Evolutionary conservation across 2,797 vertebrate species (phyloP).

Genomic region (Pachyuromys duprasi): DNA sequence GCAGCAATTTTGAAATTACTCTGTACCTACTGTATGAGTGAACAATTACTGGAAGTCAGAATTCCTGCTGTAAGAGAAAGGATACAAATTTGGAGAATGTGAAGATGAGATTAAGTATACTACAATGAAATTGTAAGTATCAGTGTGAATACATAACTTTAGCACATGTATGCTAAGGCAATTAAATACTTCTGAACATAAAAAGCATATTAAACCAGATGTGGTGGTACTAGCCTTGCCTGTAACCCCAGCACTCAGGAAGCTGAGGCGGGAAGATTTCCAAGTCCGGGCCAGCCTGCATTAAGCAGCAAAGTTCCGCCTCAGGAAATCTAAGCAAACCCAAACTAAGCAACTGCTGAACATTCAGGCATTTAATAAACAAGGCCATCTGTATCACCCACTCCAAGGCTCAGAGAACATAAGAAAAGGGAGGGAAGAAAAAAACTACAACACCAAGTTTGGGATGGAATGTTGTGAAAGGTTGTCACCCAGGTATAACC

Average conservation of each 20-base stretch:
- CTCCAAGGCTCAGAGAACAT: background rate
- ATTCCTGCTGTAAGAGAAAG: constrained; percentile 17
- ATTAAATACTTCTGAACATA: background rate
- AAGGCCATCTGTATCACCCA: background rate
- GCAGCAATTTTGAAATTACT: background rate
- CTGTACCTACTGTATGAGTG: background rate
- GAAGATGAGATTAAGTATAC: background rate
- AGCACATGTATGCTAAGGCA: constrained; percentile 13
- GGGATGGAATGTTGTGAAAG: background rate
- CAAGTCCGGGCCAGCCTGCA: background rate
- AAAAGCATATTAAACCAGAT: background rate
- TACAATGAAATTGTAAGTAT: background rate
- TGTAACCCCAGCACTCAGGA: background rate
- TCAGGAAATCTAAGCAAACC: background rate
- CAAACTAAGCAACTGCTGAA: background rate
- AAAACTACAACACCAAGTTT: background rate
- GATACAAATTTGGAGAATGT: background rate
- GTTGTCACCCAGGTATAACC: background rate
- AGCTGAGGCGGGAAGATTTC: background rate
- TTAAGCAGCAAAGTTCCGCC: background rate
- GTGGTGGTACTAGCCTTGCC: background rate
- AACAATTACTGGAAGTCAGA: background rate
- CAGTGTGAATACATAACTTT: background rate
- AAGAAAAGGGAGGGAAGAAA: background rate
- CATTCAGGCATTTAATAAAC: background rate